Conservation (phyloP, 2,113 vertebrate species). For the Panthera leo region DNA sequence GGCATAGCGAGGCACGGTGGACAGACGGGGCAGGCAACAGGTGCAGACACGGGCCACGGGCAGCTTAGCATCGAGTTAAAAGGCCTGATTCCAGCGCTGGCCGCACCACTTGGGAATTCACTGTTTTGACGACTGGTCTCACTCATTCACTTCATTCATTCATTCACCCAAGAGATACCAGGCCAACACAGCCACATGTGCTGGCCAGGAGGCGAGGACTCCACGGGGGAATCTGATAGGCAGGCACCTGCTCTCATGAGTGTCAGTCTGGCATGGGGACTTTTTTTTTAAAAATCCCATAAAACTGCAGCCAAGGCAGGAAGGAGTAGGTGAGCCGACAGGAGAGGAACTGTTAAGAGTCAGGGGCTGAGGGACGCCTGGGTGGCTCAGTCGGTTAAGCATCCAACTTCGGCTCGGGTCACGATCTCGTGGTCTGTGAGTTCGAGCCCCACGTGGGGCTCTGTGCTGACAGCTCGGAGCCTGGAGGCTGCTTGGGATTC, state of each 20-base stretch:
- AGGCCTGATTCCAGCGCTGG: rapidly evolving
- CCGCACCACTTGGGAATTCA: rapidly evolving
- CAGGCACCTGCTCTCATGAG: background rate
- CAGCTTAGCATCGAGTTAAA: rapidly evolving
- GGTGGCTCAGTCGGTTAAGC: too few species aligned
- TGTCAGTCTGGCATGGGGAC: background rate
- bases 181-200: rapidly evolving
- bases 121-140: background rate
- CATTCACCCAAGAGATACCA: background rate
- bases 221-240: background rate
- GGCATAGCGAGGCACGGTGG: background rate
- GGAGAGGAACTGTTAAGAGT: rapidly evolving
- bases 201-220: background rate
- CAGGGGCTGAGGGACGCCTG: background rate
- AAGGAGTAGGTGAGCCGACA: background rate
- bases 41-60: rapidly evolving
- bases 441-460: too few species aligned
- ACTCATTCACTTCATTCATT: background rate
- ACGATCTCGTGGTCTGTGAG: too few species aligned
- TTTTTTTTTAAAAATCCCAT: background rate
- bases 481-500: too few species aligned
- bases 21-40: background rate
- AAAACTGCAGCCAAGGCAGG: background rate
- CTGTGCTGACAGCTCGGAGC: too few species aligned
- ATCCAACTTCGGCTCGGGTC: too few species aligned